A percentile compares a stretch with the other conserved stretches of the same genome.
phyloP scores from a whole-genome alignment of 2,113 vertebrate species.

The Gadus chalcogrammus region DNA sequence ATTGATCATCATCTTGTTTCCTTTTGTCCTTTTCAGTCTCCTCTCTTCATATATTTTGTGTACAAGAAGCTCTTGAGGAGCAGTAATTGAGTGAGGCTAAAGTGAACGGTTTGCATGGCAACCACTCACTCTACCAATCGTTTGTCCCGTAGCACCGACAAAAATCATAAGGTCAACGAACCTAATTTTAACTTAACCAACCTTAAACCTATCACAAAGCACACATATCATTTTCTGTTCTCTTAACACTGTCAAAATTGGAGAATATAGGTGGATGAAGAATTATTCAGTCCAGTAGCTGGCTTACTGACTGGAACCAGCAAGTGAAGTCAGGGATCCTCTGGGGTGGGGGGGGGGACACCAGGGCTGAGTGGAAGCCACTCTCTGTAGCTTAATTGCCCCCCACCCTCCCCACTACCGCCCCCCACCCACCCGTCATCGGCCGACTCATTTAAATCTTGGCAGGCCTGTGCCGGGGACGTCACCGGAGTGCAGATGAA shows the following conservation, averaged over 20 bases:
- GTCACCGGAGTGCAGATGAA: conserved; percentile 48
- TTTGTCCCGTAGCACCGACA: too few relatives aligned
- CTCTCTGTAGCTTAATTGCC: conserved; percentile 63
- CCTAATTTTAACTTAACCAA: too few relatives aligned
- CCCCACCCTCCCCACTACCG: neutral
- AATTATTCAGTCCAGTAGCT: conserved; percentile 45
- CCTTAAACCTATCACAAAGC: too few relatives aligned
- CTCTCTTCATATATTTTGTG: too few relatives aligned
- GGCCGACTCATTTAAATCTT: conserved; percentile 35
- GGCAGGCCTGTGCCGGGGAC: conserved; percentile 39
- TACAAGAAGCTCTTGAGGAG: too few relatives aligned
- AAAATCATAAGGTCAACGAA: too few relatives aligned
- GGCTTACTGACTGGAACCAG: conserved; percentile 63
- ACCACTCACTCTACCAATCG: too few relatives aligned
- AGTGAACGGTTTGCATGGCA: too few relatives aligned
- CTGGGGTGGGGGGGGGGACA: conserved; percentile 28
- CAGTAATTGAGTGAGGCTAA: too few relatives aligned
- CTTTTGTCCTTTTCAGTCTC: too few relatives aligned
- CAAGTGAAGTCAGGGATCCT: conserved; percentile 46
- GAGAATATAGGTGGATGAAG: conserved; percentile 37
- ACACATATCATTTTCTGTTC: neutral
- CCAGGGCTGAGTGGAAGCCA: conserved; percentile 51
- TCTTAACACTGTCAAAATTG: neutral
- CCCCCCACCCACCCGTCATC: conserved; percentile 23
- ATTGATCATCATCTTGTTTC: too few relatives aligned